Conservation (phyloP, 1,140 invertebrate species). For the Listronotus bonariensis region DNA sequence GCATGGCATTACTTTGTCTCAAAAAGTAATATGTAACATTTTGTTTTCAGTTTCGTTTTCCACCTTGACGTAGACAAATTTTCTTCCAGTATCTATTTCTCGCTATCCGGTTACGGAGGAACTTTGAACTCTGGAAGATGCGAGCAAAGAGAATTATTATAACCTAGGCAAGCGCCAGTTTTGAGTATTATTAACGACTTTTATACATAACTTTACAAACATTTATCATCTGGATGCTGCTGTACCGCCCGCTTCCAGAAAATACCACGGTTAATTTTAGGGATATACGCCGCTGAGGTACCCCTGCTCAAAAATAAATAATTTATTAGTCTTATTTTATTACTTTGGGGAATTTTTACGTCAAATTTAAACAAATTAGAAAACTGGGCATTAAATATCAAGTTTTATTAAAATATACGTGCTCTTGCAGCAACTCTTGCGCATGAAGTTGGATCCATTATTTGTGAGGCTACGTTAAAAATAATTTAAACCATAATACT, state of each 20-base stretch:
- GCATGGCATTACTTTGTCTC: conserved; percentile 14
- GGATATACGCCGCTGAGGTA: conserved; percentile 31
- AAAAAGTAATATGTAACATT: conserved; percentile 32
- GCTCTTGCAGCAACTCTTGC: no score
- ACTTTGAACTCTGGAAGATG: conserved; percentile 53
- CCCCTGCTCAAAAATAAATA: conserved; percentile 33
- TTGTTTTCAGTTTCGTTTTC: conserved; percentile 37
- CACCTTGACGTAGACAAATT: conserved; percentile 50
- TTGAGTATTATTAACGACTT: conserved; percentile 57
- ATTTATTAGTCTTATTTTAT: conserved; percentile 25
- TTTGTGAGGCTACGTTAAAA: no score
- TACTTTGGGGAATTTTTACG: conserved; percentile 4
- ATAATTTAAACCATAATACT: no score
- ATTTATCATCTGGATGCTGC: conserved; percentile 50
- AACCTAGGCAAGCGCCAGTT: conserved; percentile 52
- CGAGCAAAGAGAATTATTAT: conserved; percentile 51
- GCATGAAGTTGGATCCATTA: no score
- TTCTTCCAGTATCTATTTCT: conserved; percentile 50
- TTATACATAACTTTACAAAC: conserved; percentile 54
- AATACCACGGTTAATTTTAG: conserved; percentile 41
- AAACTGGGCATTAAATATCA: neutral
- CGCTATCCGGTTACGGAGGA: conserved; percentile 50
- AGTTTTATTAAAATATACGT: no score
- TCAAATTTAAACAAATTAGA: neutral
- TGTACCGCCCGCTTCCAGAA: conserved; percentile 29